Evolutionary conservation across 2,113 vertebrate genomes (phyloP).

Genomic region (Martes martes): DNA sequence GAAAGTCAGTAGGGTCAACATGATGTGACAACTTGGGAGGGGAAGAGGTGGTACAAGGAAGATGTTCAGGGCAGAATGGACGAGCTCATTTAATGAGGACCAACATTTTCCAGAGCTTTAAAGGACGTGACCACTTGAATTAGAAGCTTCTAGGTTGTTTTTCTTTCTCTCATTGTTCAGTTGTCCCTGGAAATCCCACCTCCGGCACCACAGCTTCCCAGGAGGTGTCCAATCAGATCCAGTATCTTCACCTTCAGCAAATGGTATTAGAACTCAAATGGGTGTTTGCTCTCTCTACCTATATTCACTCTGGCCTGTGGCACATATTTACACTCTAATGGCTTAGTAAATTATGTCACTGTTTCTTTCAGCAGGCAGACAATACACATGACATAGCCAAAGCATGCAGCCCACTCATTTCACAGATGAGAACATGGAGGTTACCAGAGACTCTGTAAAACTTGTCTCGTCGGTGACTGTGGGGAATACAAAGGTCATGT

Average conservation of each 20-base stretch:
- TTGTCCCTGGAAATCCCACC: neutral
- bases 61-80: neutral
- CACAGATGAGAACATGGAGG: neutral
- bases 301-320: neutral
- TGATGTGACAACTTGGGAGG: neutral
- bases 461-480: neutral
- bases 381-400: neutral
- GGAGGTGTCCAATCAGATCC: neutral
- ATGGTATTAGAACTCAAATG: neutral
- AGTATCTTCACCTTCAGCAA: neutral
- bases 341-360: neutral
- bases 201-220: neutral
- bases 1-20: neutral
- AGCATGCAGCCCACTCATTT: neutral
- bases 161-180: neutral
- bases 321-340: neutral
- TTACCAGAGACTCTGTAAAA: neutral
- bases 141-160: neutral
- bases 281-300: neutral
- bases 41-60: neutral
- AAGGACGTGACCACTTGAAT: neutral
- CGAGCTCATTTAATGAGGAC: accelerated
- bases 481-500: neutral
- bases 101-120: neutral
- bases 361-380: neutral